phyloP scores from a whole-genome alignment of 2,797 vertebrate genomes.

The Rhinichthys osculus region DNA sequence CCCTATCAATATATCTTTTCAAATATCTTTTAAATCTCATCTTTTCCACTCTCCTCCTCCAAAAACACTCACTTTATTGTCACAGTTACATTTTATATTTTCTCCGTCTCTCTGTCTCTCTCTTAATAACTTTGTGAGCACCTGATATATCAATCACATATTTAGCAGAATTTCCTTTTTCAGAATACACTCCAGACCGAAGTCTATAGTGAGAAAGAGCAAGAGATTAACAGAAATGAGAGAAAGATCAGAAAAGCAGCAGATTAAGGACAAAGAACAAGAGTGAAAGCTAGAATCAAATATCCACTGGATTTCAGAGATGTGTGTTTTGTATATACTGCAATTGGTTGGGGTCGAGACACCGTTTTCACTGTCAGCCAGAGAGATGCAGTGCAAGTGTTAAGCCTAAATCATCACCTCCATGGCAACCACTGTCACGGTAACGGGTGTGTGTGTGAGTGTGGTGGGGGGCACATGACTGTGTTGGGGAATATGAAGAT shows the following conservation, averaged over 20 bases:
- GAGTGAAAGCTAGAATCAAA: slow-evolving; percentile 20
- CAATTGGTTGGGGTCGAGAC: slow-evolving; percentile 46
- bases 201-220: slow-evolving; percentile 6
- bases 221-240: neutral
- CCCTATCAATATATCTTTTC: slow-evolving; percentile 1
- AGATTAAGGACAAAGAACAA: neutral
- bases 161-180: slow-evolving; percentile 47
- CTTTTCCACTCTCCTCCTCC: neutral
- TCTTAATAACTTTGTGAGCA: slow-evolving; percentile 20
- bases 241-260: neutral
- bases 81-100: slow-evolving; percentile 32
- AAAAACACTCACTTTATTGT: neutral
- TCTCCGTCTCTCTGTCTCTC: slow-evolving; percentile 51
- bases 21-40: neutral
- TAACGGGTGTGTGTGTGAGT: slow-evolving; percentile 5
- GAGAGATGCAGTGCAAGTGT: slow-evolving; percentile 30
- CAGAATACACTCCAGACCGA: slow-evolving; percentile 16
- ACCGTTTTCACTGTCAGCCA: slow-evolving; percentile 37
- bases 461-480: neutral
- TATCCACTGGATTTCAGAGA: slow-evolving; percentile 33
- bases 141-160: slow-evolving; percentile 19
- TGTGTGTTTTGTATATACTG: neutral
- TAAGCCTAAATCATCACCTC: slow-evolving; percentile 52
- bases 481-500: slow-evolving; percentile 12
- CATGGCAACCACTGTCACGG: slow-evolving; percentile 47